Evolutionary conservation across 2,113 vertebrate genomes (phyloP).

Genomic region (Ophthalmotilapia sp.): DNA sequence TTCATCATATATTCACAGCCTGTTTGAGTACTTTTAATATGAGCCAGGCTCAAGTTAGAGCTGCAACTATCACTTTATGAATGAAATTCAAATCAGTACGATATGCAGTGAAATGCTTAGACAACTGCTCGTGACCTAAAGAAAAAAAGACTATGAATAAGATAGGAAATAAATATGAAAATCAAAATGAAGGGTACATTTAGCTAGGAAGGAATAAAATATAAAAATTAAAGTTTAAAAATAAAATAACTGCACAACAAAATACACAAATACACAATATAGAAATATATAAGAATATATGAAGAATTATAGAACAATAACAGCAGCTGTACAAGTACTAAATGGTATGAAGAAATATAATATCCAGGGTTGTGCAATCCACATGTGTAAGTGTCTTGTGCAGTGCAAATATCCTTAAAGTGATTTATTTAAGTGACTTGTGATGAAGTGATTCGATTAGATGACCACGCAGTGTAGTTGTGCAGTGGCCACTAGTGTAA

Average conservation of each 20-base stretch:
- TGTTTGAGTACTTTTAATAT: not conserved
- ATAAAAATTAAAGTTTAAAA: not conserved
- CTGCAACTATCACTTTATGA: not conserved
- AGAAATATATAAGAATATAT: too few species aligned
- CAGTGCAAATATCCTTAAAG: not conserved
- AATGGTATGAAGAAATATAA: too few species aligned
- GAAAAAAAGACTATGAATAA: not conserved
- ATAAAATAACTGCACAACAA: too few species aligned
- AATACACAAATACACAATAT: too few species aligned
- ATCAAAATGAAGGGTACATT: fast-evolving
- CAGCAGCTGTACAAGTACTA: too few species aligned
- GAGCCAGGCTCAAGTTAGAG: not conserved
- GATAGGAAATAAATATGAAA: not conserved
- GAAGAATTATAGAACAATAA: too few species aligned
- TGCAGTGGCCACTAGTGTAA: not conserved
- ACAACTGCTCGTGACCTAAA: not conserved
- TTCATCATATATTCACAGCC: not conserved
- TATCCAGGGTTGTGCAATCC: too few species aligned
- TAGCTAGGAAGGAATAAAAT: fast-evolving
- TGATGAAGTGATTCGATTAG: not conserved
- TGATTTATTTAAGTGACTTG: not conserved
- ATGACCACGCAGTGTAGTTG: not conserved
- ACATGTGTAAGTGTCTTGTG: not conserved
- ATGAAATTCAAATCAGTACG: not conserved
- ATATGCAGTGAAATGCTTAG: not conserved